Conservation (phyloP, 2,113 vertebrate species). For the Zosterops lateralis region DNA sequence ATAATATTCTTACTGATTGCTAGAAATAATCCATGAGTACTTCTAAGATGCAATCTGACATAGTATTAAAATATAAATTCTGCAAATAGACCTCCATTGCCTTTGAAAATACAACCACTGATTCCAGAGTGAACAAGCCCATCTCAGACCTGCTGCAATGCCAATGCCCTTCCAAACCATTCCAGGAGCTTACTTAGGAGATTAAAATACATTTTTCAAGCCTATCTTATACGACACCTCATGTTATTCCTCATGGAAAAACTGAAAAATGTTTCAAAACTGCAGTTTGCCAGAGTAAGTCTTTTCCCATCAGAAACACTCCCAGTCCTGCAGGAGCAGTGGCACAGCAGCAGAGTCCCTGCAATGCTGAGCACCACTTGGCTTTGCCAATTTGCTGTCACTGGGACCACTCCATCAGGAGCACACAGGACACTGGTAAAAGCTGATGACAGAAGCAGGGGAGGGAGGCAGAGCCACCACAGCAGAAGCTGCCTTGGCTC, state of each 20-base stretch:
- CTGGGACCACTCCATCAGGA: background rate
- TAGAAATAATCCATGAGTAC: background rate
- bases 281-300: background rate
- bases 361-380: background rate
- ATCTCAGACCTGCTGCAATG: background rate
- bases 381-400: background rate
- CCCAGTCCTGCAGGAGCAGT: background rate
- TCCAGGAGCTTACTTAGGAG: background rate
- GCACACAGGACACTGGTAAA: background rate
- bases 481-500: background rate
- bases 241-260: background rate
- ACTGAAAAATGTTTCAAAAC: background rate
- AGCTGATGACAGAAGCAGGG: background rate
- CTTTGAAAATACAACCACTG: conserved; percentile 43
- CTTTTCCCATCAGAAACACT: background rate
- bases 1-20: background rate
- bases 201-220: background rate
- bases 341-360: background rate
- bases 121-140: background rate
- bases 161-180: background rate
- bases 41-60: background rate
- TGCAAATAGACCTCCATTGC: conserved; percentile 28
- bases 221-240: background rate
- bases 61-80: background rate
- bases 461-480: background rate